Evolutionary conservation across 2,113 vertebrate genomes (phyloP), one percentile per base, ranked within the genome.

Genomic region (Apodemus speciosus): DNA sequence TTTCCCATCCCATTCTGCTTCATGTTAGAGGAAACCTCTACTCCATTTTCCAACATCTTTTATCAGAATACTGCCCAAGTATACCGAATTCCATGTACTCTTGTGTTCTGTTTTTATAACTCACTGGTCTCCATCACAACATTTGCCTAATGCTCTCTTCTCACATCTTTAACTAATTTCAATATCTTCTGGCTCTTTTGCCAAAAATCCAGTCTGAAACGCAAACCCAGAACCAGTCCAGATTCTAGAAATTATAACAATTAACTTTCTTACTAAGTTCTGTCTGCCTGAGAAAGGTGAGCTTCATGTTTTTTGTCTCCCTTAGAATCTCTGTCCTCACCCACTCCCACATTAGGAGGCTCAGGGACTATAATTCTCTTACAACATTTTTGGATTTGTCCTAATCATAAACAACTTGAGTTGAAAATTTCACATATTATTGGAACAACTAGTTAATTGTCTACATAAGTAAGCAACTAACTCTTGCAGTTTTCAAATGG

Each of bases 1-100:
- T 10, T 20, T 56, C 2, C 35, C 21, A 35, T 56, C 27, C 10
- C 15, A 30, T 58, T 0, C 9, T 32, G 21, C 62, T 58, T 20
- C 13, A 4, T 0, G 10, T 16, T 27, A 49, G 14, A 71, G 13
- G 75, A 62, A 72, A 46, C 46, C 43, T 1, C 2, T 76, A 56
- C 53, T 56, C 6, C 21, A 14, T 9, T 27, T 72, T n/a, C 11
- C 32, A 27, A 49, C 14, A 10, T 40, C 6, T 25, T 60, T 43
- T 23, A 40, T 49, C 13, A 3, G 0, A 3, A 15, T 25, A 8
- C 43, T 6, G 14, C 6, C 6, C 11, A 23, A 20, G 23, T 35
- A 60, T 9, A 9, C 1, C 38, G 23, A 80, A 3, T 3, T 38
- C 4, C 6, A 23, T 0, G 0, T 0, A 21, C 11, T 21, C 43